Percentiles rank a stretch among this genome's conserved stretches.
These are phyloP conservation scores for Drosophila kepulauana DNA, from an alignment of 1,140 invertebrate species.

Conservation along the genomic window DNA sequence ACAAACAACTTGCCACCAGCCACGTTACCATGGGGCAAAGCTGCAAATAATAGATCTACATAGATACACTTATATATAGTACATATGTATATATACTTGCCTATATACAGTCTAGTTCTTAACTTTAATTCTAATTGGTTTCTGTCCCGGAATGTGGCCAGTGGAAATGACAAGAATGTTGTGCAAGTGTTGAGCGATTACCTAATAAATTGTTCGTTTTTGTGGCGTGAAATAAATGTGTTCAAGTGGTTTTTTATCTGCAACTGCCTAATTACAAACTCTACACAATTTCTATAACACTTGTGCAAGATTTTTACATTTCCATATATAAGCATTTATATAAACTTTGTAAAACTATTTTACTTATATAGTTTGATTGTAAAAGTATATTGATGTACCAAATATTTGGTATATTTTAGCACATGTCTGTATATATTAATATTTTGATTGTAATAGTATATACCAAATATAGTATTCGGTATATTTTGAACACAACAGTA, in stretches of 20 bases:
- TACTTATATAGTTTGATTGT: no score
- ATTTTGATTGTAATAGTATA: no score
- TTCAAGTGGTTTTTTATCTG: background rate
- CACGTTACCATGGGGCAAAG: constrained; percentile 28
- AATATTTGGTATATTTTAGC: no score
- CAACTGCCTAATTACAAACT: background rate
- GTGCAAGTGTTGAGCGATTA: background rate
- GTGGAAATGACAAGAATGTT: background rate
- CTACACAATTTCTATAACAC: background rate
- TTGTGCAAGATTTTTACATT: background rate
- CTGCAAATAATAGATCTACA: constrained; percentile 2
- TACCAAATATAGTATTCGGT: no score
- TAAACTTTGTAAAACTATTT: no score
- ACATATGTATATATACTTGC: background rate
- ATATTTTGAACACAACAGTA: no score
- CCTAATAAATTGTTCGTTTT: background rate
- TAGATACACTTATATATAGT: background rate
- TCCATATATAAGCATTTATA: no score
- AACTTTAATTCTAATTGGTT: background rate
- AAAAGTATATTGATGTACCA: no score
- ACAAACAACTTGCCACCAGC: constrained; percentile 53
- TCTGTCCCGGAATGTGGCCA: background rate
- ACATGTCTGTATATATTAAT: no score
- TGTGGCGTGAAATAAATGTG: background rate
- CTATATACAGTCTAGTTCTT: background rate